Base-by-base conservation (phyloP, 2,797 vertebrate genomes). In the Streptopelia turtur region DNA sequence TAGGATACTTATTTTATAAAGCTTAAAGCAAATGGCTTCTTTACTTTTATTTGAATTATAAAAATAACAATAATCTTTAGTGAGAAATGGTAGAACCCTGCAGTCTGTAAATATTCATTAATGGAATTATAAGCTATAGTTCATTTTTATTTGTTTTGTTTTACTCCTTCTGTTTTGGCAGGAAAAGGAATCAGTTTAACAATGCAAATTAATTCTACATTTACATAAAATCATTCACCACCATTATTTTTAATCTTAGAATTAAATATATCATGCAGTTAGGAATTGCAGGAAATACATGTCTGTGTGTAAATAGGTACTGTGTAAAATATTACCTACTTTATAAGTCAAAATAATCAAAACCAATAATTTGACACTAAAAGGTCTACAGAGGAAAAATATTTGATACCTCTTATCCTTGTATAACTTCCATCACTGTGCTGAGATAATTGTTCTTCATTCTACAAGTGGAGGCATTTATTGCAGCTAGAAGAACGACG, bases 121-220 rank as follows among this genome's bases (percentile, higher is more conserved):
- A 89, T 45, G 35, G 55, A 83, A 95, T 94, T 83, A 88, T 77
- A 92, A 94, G 12, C 12, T 93, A 68, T 85, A 94, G 17, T 33
- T 95, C 15, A 28, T 91, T 87, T 80, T 87, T 87, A 84, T 50
- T 94, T 88, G 21, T 87, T 94, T 52, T 86, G 35, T 47, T 96
- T 96, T 95, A 77, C 52, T 95, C 53, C 21, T 84, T 97, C 90
- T 94, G 25, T 71, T 96, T 96, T 91, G 6, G 33, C 95, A 81
- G 66, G 30, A 95, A 83, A 74, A 74, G 3, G 69, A 96, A 93
- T 75, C 81, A 81, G 90, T 95, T 93, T 90, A 93, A 90, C 81
- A 65, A 95, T 47, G 45, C 7, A 96, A 96, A 95, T 96, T 61
- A 89, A 92, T 92, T 91, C 55, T 84, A 61, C 17, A 61, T 88